Evolutionary conservation across 2,113 vertebrate genomes (phyloP).

Genomic region (Paramormyrops kingsleyae): DNA sequence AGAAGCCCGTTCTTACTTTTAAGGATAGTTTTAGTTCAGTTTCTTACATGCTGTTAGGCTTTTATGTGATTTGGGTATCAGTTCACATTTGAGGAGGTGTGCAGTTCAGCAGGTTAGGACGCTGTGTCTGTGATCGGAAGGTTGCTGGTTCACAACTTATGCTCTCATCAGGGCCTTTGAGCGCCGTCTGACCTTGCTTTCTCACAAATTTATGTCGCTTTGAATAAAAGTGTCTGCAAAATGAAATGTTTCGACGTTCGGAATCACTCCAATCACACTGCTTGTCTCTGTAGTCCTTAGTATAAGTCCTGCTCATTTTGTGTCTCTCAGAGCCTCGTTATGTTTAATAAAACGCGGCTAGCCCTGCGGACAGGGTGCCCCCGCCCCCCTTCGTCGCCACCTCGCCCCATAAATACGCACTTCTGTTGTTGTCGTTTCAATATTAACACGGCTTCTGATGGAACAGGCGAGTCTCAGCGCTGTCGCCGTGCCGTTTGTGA

Average conservation of each 20-base stretch:
- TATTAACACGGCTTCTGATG: background rate
- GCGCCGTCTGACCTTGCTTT: background rate
- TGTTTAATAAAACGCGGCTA: background rate
- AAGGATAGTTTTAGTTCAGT: background rate
- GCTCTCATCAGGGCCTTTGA: background rate
- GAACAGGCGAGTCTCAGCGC: background rate
- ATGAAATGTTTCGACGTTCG: background rate
- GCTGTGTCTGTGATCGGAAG: background rate
- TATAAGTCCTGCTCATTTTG: background rate
- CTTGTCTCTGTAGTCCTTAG: background rate
- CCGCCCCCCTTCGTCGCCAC: background rate
- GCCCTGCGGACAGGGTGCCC: background rate
- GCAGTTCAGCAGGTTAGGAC: background rate
- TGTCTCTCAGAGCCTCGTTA: background rate
- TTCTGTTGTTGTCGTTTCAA: background rate
- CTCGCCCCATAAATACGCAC: background rate
- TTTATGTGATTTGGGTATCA: background rate
- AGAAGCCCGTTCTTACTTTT: background rate
- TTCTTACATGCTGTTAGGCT: background rate
- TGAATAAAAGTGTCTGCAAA: background rate
- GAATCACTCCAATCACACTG: background rate
- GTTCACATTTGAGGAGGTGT: background rate
- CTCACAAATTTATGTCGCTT: background rate
- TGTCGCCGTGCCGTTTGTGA: background rate
- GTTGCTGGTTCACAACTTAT: background rate